Percentiles rank a stretch among this genome's conserved stretches.
These are phyloP conservation scores for Pyrocoelia pectoralis DNA, from an alignment of 2,888 invertebrate species.

Conservation along the genomic window DNA sequence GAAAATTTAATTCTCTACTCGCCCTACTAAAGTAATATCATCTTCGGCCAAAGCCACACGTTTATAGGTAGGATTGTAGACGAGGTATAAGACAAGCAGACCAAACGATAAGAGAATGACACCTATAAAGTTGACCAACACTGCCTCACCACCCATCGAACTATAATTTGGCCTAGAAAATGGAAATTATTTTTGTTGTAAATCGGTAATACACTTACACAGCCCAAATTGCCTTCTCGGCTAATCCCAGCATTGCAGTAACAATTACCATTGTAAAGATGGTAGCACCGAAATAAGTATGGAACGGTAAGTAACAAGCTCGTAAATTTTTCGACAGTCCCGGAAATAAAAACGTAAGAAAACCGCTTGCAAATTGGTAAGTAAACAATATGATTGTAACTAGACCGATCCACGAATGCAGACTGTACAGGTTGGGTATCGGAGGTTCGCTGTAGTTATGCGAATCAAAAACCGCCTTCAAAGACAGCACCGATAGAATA, in stretches of 20 bases:
- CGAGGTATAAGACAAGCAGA: constrained; percentile 73
- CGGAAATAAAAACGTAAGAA: constrained; percentile 78
- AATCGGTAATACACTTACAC: constrained; percentile 55
- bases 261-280: constrained; percentile 75
- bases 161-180: constrained; percentile 54
- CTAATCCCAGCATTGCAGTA: constrained; percentile 76
- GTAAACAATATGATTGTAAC: constrained; percentile 76
- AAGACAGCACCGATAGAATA: constrained; percentile 72
- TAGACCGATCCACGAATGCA: constrained; percentile 86
- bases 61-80: constrained; percentile 74
- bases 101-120: constrained; percentile 72
- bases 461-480: constrained; percentile 82
- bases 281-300: constrained; percentile 78
- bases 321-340: constrained; percentile 69
- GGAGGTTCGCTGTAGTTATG: constrained; percentile 70
- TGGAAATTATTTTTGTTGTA: background rate
- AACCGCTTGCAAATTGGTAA: constrained; percentile 79
- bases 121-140: constrained; percentile 75
- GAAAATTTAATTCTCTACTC: background rate
- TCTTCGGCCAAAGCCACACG: constrained; percentile 78
- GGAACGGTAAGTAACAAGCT: constrained; percentile 74
- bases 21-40: constrained; percentile 62
- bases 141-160: constrained; percentile 64
- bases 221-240: constrained; percentile 76
- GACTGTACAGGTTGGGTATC: constrained; percentile 74